Evolutionary conservation across 2,113 vertebrate species (phyloP).

Genomic region (Scophthalmus maximus): DNA sequence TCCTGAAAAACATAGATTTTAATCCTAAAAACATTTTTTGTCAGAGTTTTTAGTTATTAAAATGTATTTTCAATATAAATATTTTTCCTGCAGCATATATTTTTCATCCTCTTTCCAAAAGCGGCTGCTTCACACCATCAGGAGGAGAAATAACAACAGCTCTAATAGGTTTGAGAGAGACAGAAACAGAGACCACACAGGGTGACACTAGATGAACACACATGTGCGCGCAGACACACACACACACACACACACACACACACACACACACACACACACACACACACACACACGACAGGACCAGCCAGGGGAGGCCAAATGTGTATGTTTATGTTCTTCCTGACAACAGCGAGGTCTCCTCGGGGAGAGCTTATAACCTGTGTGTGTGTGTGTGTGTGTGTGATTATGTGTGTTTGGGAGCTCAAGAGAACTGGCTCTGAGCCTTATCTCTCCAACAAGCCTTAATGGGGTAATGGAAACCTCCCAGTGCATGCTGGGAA

Average conservation of each 20-base stretch:
- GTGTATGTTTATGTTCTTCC: constrained; percentile 61
- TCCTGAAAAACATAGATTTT: too few relatives aligned
- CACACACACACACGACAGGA: background rate
- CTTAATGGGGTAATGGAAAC: constrained; percentile 71
- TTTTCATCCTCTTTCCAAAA: background rate
- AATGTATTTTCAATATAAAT: too few relatives aligned
- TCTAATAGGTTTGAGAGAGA: constrained; percentile 16
- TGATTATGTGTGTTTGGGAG: constrained; percentile 18
- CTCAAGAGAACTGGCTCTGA: constrained; percentile 30
- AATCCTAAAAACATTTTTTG: too few relatives aligned
- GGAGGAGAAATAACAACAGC: constrained; percentile 22
- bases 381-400: constrained; percentile 34
- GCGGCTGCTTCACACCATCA: background rate
- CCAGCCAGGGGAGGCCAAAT: constrained; percentile 8
- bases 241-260: constrained; percentile 25
- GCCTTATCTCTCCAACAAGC: constrained; percentile 65
- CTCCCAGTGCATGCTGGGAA: constrained; percentile 59
- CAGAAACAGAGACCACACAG: constrained; percentile 59
- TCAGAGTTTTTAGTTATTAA: too few relatives aligned
- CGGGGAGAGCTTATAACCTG: constrained; percentile 31
- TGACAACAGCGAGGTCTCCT: constrained; percentile 59
- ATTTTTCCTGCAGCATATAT: too few relatives aligned
- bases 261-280: constrained; percentile 19
- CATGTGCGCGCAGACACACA: constrained; percentile 24
- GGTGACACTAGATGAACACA: constrained; percentile 19